These are phyloP conservation scores for Alcedo atthis DNA, from an alignment of 2,797 vertebrate species.

Conservation along the genomic window DNA sequence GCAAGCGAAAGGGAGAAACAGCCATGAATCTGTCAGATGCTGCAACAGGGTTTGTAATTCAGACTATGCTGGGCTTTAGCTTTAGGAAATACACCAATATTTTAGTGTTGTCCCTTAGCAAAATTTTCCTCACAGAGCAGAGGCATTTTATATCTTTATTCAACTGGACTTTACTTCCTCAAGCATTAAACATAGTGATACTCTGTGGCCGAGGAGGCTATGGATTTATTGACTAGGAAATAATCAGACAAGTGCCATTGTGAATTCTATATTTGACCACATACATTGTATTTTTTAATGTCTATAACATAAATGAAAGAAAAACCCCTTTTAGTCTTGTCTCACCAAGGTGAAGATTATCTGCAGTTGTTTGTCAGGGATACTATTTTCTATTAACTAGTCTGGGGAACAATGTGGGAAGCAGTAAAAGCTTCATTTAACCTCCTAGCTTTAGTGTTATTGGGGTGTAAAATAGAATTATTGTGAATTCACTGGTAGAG, in stretches of 20 bases:
- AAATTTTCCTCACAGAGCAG: background rate
- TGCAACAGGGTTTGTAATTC: background rate
- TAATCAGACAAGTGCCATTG: background rate
- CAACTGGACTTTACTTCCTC: background rate
- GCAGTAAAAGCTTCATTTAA: background rate
- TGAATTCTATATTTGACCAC: background rate
- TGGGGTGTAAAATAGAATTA: background rate
- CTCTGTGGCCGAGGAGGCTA: background rate
- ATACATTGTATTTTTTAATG: background rate
- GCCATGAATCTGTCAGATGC: background rate
- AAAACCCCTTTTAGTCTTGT: background rate
- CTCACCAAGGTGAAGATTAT: background rate
- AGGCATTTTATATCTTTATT: slow-evolving; percentile 18
- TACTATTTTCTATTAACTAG: background rate
- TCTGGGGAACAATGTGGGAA: background rate
- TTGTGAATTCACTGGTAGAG: background rate
- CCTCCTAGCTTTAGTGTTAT: background rate
- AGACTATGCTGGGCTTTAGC: background rate
- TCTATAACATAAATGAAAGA: background rate
- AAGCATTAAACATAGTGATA: background rate
- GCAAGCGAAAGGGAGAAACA: background rate
- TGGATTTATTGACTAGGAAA: slow-evolving; percentile 32
- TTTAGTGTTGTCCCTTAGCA: background rate
- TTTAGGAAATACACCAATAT: background rate
- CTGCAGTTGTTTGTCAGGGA: background rate